Evolutionary conservation across 1,140 invertebrate genomes (phyloP), one percentile per base, ranked within the genome.

Genomic region (Drosophila kurseongensis): DNA sequence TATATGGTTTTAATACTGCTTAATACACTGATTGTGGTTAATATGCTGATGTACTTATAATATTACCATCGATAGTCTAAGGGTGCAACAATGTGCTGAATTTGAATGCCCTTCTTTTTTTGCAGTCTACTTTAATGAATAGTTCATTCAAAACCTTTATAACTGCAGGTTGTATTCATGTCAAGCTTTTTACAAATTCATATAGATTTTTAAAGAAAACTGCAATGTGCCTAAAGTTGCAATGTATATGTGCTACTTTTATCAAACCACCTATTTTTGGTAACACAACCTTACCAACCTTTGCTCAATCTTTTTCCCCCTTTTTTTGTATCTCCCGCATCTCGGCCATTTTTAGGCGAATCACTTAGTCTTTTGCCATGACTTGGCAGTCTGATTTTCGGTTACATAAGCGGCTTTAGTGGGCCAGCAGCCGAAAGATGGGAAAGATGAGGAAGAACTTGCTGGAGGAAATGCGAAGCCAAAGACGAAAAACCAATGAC

Each of bases 361-460:
- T 69, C 36, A 14, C 23, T 68, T 32, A 50, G 14, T 42, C 13
- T 41, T 48, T 51, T 51, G 60, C 59, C 67, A 58, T 71, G 65
- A 71, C 65, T 71, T 42, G 67, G 44, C 44, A 40, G 36, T 29
- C 27, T 71, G n/a, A 18, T 10, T 35, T 40, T 58, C 0, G 52
- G 65, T 71, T 71, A 58, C 67, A 71, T 71, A 71, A 71, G 66
- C 65, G 29, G 67, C 67, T 71, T 71, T 69, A 48, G 67, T 45
- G 47, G 60, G 65, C 47, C 65, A 68, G 29, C 45, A 41, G 45
- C 18, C 6, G 29, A 32, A 50, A 32, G 14, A 36, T 36, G 27
- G n/a, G 13, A 23, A 38, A 36, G 18, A 13, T 16, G 41, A 40
- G 4, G 5, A 47, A 36, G 27, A 75, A 48, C 36, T 5, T 12